Evolutionary conservation across 1,140 invertebrate species (phyloP).

Genomic region (Musca domestica): DNA sequence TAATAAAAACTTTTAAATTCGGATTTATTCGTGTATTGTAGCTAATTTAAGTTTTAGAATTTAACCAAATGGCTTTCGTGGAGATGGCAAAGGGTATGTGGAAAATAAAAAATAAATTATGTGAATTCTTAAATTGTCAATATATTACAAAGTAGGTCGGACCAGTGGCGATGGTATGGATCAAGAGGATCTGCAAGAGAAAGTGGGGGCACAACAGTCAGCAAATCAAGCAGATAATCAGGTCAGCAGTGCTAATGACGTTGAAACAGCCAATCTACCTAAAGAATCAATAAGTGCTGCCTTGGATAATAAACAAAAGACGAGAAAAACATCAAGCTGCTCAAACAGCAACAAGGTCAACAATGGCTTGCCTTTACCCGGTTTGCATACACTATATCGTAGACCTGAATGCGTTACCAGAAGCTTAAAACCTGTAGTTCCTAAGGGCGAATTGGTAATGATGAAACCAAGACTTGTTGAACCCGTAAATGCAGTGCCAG

Average conservation of each 20-base stretch:
- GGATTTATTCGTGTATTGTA: no score
- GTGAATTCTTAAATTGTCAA: conserved; percentile 6
- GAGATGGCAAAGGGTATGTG: conserved; percentile 10
- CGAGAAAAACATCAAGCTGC: conserved; percentile 29
- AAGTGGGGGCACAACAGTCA: conserved; percentile 28
- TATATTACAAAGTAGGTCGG: conserved; percentile 35
- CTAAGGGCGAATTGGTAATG: conserved; percentile 45
- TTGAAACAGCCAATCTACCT: no score
- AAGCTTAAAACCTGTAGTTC: conserved; percentile 40
- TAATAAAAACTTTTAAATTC: no score
- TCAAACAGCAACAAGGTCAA: conserved; percentile 28
- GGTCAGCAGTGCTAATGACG: neutral
- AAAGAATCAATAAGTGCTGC: no score
- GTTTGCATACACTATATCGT: conserved; percentile 43
- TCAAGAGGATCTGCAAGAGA: conserved; percentile 30
- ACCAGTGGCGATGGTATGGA: conserved; percentile 64
- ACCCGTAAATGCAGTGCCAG: conserved; percentile 25
- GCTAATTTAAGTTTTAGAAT: neutral
- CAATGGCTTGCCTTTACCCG: conserved; percentile 35
- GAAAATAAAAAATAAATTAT: neutral
- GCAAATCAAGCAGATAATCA: neutral
- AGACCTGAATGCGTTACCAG: conserved; percentile 34
- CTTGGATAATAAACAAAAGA: neutral
- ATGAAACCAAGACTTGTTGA: conserved; percentile 40
- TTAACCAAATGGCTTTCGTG: conserved; percentile 15